Conservation (phyloP, 2,888 invertebrate genomes). For the Diarsia brunnea region DNA sequence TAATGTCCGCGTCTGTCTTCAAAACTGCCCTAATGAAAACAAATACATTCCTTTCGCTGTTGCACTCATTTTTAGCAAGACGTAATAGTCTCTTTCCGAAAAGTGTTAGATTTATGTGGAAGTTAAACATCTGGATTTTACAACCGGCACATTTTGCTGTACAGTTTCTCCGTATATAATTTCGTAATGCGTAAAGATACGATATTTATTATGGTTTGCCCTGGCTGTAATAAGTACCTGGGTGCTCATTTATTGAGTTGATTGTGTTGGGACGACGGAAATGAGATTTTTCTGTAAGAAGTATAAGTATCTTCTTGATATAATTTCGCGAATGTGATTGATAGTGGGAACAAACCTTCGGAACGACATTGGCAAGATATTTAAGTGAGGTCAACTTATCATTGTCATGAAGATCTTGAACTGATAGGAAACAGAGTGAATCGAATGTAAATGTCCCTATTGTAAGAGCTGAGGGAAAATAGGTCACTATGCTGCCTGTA, state of each 20-base stretch:
- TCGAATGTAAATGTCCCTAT: constrained; percentile 63
- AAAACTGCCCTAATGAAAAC: constrained; percentile 60
- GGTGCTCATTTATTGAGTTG: constrained; percentile 28
- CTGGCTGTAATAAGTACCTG: constrained; percentile 23
- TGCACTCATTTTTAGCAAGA: constrained; percentile 56
- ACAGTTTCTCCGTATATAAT: constrained; percentile 59
- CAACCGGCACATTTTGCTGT: constrained; percentile 49
- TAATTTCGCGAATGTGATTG: constrained; percentile 29
- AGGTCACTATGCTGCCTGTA: constrained; percentile 57
- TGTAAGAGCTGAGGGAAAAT: constrained; percentile 53
- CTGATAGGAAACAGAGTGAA: constrained; percentile 61
- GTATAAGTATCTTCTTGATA: constrained; percentile 11
- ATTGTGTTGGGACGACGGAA: constrained; percentile 31
- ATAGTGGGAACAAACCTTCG: constrained; percentile 26
- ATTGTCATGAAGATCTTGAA: constrained; percentile 62
- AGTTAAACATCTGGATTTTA: constrained; percentile 71
- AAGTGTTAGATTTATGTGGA: constrained; percentile 66
- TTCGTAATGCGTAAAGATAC: constrained; percentile 56
- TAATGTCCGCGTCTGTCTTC: constrained; percentile 68
- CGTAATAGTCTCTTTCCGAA: constrained; percentile 62
- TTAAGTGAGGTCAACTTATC: constrained; percentile 62
- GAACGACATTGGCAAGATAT: constrained; percentile 21
- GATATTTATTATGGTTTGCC: constrained; percentile 51
- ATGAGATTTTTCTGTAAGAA: constrained; percentile 21
- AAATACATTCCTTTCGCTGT: constrained; percentile 46